Evolutionary conservation across 64 coral and sea anemone genomes (phyloP), one percentile per base, ranked within the genome.

Genomic region (Acropora yongei): DNA sequence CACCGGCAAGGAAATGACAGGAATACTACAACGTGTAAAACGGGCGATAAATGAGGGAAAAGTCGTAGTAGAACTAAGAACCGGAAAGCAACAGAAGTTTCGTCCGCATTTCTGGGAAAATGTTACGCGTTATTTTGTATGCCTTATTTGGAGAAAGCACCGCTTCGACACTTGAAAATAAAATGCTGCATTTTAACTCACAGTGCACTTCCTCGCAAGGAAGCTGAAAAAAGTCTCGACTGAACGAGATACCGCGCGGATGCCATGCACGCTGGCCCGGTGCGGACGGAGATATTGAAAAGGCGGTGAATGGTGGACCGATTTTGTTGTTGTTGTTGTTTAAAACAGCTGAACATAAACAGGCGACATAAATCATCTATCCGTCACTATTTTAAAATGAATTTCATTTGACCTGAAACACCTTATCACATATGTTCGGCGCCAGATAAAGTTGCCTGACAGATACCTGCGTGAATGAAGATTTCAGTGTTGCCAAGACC

Each of bases 341-440:
- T 30, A 30, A 30, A 30, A 30, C 30, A 30, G 30, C 51, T 55
- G 51, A 55, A 55, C 51, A 55, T 30, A 30, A 30, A 30, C 51
- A 55, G 10, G 51, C 5, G 51, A 10, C 11, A 63, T 2, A 63
- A 63, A 63, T 3, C 60, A 1, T 12, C 2, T 12, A 63, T 14
- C 16, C 60, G 60, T 63, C 60, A 63, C 60, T 63, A 63, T 16
- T 63, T 63, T 57, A 30, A 57, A 83, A 67, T 13, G 1, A 44
- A 8, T 83, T 2, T 67, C 14, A 6, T 1, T 72, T 19, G 1
- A 3, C 14, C 1, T 47, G 20, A 85, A 85, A 44, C 63, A 6
- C 41, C 72, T 85, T 85, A 85, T 85, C 82, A 69, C 43, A 85
- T 85, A 65, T 85, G 43, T 49, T 49, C 6, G 7, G 16, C 44